Conservation (phyloP, 2,888 invertebrate species). For the Poecilus cupreus region DNA sequence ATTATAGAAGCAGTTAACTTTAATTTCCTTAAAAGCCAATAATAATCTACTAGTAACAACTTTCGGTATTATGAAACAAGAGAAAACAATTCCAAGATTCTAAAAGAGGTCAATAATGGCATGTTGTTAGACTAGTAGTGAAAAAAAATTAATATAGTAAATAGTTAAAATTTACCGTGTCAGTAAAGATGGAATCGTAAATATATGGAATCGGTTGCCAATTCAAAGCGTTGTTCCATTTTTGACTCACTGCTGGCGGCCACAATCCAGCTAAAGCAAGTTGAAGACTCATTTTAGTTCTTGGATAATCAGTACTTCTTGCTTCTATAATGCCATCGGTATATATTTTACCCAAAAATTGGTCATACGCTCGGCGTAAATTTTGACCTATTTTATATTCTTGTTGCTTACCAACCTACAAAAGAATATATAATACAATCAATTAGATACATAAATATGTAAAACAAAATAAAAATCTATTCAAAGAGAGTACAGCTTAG, state of each 20-base stretch:
- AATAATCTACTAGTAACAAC: no score
- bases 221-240: conserved; percentile 75
- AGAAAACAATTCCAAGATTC: no score
- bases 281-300: conserved; percentile 83
- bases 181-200: conserved; percentile 73
- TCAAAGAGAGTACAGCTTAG: no score
- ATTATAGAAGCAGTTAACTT: no score
- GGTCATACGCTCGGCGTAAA: conserved; percentile 77
- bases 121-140: no score
- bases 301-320: conserved; percentile 81
- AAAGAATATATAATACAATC: no score
- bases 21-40: no score
- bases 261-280: conserved; percentile 81
- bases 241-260: conserved; percentile 75
- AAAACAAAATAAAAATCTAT: no score
- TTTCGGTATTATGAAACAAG: no score
- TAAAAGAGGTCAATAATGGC: no score
- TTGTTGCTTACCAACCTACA: conserved; percentile 65
- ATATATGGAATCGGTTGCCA: conserved; percentile 88
- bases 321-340: conserved; percentile 76
- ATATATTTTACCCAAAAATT: conserved; percentile 77
- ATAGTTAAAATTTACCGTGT: conserved; percentile 62
- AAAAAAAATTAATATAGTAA: no score
- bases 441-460: no score
- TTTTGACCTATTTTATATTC: conserved; percentile 78